A percentile compares a stretch with the other conserved stretches of the same genome.
phyloP scores from a whole-genome alignment of 2,888 invertebrate genomes.

The Xylota segnis region DNA sequence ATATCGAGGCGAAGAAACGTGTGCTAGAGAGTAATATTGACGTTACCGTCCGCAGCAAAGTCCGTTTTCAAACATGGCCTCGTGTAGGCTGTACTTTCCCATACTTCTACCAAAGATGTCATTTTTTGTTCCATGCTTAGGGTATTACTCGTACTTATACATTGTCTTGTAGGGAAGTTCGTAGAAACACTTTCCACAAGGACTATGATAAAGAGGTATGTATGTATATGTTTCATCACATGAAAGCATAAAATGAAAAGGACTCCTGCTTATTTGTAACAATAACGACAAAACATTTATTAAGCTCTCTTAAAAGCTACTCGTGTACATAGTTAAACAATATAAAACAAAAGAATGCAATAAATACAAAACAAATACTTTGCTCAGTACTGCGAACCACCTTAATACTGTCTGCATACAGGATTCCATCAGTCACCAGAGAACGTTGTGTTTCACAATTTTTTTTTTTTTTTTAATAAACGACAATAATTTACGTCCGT shows the following conservation, averaged over 20 bases:
- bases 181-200: no score
- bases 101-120: no score
- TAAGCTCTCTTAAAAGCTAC: slow-evolving; percentile 55
- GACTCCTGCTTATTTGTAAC: slow-evolving; percentile 28
- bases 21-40: no score
- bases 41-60: no score
- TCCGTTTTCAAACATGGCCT: no score
- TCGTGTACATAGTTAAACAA: slow-evolving; percentile 44
- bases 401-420: slow-evolving; percentile 75
- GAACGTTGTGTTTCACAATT: slow-evolving; percentile 50
- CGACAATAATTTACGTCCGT: slow-evolving; percentile 64
- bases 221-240: background rate
- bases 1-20: no score
- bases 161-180: no score
- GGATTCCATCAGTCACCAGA: slow-evolving; percentile 73
- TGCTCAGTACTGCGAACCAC: slow-evolving; percentile 29
- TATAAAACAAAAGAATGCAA: slow-evolving; percentile 70
- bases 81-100: no score
- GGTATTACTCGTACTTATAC: no score
- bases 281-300: slow-evolving; percentile 59
- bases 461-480: slow-evolving; percentile 47
- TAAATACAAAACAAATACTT: slow-evolving; percentile 64
- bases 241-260: background rate
- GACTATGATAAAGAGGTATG: no score
- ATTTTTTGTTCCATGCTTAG: no score